Conservation (phyloP, 1,140 invertebrate genomes). For the Lepidurus packardi region DNA sequence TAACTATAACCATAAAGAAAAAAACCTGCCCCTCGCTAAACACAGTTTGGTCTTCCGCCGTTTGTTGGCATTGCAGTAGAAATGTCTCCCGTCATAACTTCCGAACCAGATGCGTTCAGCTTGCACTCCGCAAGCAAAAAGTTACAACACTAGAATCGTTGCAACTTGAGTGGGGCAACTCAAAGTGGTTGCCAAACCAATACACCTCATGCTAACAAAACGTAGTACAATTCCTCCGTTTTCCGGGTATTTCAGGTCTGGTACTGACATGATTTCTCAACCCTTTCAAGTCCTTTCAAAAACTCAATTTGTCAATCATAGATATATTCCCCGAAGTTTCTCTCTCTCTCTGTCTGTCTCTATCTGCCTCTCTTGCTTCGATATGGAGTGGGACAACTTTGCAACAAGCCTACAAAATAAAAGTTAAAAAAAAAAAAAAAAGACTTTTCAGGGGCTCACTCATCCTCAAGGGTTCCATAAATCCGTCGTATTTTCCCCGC, state of each 20-base stretch:
- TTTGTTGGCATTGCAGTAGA: not conserved
- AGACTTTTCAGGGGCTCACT: too few relatives aligned
- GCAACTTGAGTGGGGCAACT: not conserved
- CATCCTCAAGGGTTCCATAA: too few relatives aligned
- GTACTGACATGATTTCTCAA: not conserved
- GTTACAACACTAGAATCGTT: too few relatives aligned
- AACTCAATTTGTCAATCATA: not conserved
- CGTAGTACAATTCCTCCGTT: not conserved
- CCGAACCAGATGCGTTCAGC: not conserved
- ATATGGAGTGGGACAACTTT: too few relatives aligned
- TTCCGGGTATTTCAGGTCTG: not conserved
- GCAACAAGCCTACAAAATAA: too few relatives aligned
- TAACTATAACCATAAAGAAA: not conserved
- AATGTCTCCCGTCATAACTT: not conserved
- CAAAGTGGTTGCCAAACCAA: not conserved
- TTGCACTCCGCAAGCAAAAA: not conserved
- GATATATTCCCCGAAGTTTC: not conserved
- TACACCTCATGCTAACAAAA: not conserved
- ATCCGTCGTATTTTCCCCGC: too few relatives aligned
- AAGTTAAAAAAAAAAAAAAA: too few relatives aligned
- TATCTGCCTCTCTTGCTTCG: too few relatives aligned
- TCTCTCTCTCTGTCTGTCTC: not conserved
- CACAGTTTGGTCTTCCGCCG: not conserved
- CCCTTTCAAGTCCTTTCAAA: not conserved
- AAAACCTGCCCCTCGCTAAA: not conserved